Evolutionary conservation across 2,113 vertebrate genomes (phyloP).

Genomic region (Urocitellus parryii): DNA sequence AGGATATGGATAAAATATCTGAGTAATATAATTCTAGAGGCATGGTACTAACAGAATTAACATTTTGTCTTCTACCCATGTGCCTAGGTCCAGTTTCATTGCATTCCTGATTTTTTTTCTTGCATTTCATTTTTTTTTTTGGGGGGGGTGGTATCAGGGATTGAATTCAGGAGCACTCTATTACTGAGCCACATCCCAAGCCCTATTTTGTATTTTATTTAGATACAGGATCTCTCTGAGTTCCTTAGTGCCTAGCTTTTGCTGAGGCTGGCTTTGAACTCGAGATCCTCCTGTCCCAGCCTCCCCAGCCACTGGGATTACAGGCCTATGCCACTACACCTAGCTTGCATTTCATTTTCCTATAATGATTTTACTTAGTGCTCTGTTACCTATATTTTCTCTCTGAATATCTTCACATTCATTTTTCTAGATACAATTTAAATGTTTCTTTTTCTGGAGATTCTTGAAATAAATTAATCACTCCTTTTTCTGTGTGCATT

Average conservation of each 20-base stretch:
- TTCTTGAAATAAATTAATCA: slow-evolving; percentile 21
- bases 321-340: too few species aligned
- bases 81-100: not conserved
- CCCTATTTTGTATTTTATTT: too few species aligned
- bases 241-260: too few species aligned
- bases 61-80: not conserved
- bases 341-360: not conserved
- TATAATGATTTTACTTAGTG: not conserved
- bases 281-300: too few species aligned
- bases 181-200: too few species aligned
- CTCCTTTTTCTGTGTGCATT: not conserved
- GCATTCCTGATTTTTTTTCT: not conserved
- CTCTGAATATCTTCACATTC: not conserved
- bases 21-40: not conserved
- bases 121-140: not conserved
- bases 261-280: too few species aligned
- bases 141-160: not conserved
- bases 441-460: not conserved
- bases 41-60: not conserved
- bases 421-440: not conserved
- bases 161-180: too few species aligned
- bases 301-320: too few species aligned
- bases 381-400: not conserved
- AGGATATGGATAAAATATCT: not conserved
- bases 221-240: too few species aligned